Evolutionary conservation across 53 echinoderm and acorn worm species (phyloP).

Genomic region (Patiria pectinifera): DNA sequence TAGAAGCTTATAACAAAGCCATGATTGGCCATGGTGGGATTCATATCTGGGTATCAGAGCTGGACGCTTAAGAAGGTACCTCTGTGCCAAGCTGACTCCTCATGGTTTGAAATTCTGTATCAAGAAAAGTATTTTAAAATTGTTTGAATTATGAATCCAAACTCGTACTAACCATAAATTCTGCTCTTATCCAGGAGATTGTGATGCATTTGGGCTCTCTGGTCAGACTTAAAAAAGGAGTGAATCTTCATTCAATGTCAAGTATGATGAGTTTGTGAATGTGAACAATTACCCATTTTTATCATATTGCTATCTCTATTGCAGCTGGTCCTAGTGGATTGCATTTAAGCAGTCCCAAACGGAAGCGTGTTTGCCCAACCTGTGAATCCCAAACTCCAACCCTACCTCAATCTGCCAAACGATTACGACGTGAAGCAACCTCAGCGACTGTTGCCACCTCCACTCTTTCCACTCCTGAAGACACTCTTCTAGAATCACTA

Average conservation of each 20-base stretch:
- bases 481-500: conserved; percentile 32
- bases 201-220: background rate
- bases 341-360: conserved; percentile 49
- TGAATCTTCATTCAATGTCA: background rate
- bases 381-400: conserved; percentile 68
- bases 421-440: conserved; percentile 54
- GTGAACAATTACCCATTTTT: background rate
- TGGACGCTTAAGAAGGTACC: too few relatives aligned
- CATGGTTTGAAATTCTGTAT: background rate
- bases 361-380: conserved; percentile 77
- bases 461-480: conserved; percentile 56
- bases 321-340: conserved; percentile 82
- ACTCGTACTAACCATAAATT: background rate
- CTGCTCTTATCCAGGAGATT: background rate
- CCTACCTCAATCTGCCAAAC: conserved; percentile 51
- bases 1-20: too few relatives aligned
- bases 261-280: too few relatives aligned
- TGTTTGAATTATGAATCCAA: background rate
- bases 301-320: background rate
- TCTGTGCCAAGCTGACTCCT: background rate
- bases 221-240: too few relatives aligned
- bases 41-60: too few relatives aligned
- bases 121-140: background rate
- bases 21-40: background rate
- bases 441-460: background rate